phyloP scores from a whole-genome alignment of 2,888 invertebrate species.

The Nebria brevicollis region DNA sequence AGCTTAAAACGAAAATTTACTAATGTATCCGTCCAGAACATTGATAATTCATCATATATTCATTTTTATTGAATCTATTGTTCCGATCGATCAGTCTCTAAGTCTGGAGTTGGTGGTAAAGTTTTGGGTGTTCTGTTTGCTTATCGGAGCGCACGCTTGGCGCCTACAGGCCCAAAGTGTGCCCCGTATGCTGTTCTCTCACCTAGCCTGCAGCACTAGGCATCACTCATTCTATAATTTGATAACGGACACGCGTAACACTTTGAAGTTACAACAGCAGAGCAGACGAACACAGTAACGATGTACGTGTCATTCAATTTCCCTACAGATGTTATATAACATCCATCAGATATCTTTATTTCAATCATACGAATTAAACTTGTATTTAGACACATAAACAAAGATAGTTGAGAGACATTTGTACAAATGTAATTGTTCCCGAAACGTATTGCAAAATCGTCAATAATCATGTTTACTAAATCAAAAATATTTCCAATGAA shows the following conservation, averaged over 20 bases:
- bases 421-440: too few species aligned
- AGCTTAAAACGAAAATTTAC: too few species aligned
- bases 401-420: too few species aligned
- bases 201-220: conserved; percentile 14
- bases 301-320: background rate
- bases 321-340: background rate
- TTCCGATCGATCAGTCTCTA: background rate
- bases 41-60: background rate
- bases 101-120: background rate
- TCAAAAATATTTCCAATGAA: background rate
- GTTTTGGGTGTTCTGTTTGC: background rate
- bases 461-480: background rate
- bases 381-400: background rate
- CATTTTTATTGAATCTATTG: background rate
- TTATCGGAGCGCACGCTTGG: background rate
- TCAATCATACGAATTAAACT: background rate
- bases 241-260: conserved; percentile 36
- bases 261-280: conserved; percentile 27
- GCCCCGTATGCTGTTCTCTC: conserved; percentile 3
- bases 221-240: conserved; percentile 42
- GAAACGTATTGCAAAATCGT: too few species aligned
- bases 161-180: background rate
- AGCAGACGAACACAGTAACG: background rate
- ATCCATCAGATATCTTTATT: background rate
- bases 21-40: background rate